phyloP scores from a whole-genome alignment of 2,113 vertebrate genomes.

The Hiodon alosoides region DNA sequence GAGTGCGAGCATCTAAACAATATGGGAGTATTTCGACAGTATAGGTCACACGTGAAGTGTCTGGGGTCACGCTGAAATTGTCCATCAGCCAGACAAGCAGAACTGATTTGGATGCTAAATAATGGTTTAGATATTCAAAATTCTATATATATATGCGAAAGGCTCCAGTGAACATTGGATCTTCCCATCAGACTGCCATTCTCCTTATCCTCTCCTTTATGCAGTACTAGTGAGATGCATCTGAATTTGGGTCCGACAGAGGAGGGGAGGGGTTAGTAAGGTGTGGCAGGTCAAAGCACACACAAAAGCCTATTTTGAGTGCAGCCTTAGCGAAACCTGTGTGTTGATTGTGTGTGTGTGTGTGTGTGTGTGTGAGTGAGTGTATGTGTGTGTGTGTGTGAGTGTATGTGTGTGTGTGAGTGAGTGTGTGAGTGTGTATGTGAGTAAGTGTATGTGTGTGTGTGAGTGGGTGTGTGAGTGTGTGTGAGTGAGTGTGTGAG shows the following conservation, averaged over 20 bases:
- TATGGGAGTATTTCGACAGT: constrained; percentile 91
- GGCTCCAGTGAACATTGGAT: constrained; percentile 90
- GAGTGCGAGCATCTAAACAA: constrained; percentile 90
- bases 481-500: constrained; percentile 12
- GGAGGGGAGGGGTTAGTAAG: constrained; percentile 35
- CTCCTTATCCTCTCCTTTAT: constrained; percentile 75
- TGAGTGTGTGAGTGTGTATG: not conserved
- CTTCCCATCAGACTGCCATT: constrained; percentile 76
- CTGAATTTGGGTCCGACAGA: constrained; percentile 52
- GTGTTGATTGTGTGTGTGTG: not conserved
- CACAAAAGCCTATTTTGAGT: constrained; percentile 12
- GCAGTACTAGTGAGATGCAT: constrained; percentile 67
- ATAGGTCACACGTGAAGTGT: constrained; percentile 93
- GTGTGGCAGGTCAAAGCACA: constrained; percentile 41
- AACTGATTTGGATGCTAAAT: constrained; percentile 99
- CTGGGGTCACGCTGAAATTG: constrained; percentile 91
- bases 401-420: not conserved
- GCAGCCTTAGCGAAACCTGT: not conserved
- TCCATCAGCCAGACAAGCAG: constrained; percentile 99
- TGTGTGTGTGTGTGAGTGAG: not conserved
- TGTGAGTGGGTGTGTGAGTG: constrained; percentile 16
- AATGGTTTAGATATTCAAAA: constrained; percentile 91
- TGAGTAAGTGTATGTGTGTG: not conserved
- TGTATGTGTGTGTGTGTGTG: constrained; percentile 6
- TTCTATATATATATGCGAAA: constrained; percentile 93